Percentiles rank a stretch among this genome's conserved stretches.
Evolutionary conservation across 2,888 invertebrate species (phyloP).

Genomic region (Trachelus iudaicus): DNA sequence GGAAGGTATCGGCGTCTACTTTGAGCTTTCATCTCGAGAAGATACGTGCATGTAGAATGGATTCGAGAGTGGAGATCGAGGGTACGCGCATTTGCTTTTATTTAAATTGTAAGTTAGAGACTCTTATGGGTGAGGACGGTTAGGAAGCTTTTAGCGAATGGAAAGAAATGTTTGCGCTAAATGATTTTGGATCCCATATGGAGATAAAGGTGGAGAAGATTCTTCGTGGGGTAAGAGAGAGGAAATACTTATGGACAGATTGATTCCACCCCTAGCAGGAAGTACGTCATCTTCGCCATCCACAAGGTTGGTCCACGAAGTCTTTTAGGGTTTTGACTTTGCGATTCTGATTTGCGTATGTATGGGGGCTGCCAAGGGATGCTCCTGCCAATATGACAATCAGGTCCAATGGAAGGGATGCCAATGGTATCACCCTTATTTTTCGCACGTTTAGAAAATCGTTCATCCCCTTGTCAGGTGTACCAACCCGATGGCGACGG

Average conservation of each 20-base stretch:
- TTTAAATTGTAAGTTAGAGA: constrained; percentile 66
- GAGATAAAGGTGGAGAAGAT: constrained; percentile 45
- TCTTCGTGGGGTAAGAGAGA: neutral
- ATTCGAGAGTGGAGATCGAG: constrained; percentile 8
- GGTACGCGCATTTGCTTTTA: constrained; percentile 64
- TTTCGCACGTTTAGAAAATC: neutral
- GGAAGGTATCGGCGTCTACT: neutral
- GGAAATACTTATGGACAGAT: neutral
- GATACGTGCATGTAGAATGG: neutral
- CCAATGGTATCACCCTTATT: neutral
- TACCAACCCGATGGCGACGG: neutral
- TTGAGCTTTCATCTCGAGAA: neutral
- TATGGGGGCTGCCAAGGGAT: constrained; percentile 17
- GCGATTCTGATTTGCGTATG: constrained; percentile 33
- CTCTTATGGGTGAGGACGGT: constrained; percentile 14
- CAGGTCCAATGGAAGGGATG: constrained; percentile 4
- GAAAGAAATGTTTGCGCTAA: constrained; percentile 61
- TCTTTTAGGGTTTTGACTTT: constrained; percentile 11
- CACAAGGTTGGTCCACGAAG: neutral
- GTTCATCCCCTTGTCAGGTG: neutral
- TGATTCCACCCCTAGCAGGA: neutral
- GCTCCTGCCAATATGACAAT: constrained; percentile 22
- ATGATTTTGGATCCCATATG: constrained; percentile 60
- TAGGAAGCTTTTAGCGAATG: constrained; percentile 52
- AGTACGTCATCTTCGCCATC: neutral